Evolutionary conservation across 2,888 invertebrate species (phyloP).

Genomic region (Xanthia togata): DNA sequence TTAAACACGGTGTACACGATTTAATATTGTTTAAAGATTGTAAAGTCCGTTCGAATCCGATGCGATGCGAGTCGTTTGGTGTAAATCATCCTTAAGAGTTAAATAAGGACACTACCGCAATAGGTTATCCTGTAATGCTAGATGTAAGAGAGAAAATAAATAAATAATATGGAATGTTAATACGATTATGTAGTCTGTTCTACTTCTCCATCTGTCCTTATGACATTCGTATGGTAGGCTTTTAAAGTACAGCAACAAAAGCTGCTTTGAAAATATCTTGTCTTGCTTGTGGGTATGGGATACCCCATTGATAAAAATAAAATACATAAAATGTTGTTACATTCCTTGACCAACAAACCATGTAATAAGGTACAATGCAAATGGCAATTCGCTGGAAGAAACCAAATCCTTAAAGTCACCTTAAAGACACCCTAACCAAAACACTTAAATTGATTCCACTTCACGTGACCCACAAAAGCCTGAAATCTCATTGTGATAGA

Average conservation of each 20-base stretch:
- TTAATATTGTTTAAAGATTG: too few relatives aligned
- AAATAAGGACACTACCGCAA: neutral
- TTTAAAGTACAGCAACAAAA: neutral
- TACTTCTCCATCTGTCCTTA: neutral
- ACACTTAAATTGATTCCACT: constrained; percentile 19
- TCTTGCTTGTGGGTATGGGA: too few relatives aligned
- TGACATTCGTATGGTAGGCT: neutral
- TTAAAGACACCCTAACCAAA: constrained; percentile 4
- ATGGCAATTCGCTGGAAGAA: neutral
- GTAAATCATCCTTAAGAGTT: too few relatives aligned
- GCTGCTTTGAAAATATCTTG: neutral
- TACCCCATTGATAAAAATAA: neutral
- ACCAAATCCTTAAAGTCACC: constrained; percentile 4
- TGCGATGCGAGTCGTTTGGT: too few relatives aligned
- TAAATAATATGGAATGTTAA: neutral
- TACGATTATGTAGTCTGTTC: neutral
- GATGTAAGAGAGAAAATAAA: too few relatives aligned
- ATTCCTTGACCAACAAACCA: neutral
- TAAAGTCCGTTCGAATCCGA: too few relatives aligned
- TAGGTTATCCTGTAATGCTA: neutral
- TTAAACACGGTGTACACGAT: too few relatives aligned
- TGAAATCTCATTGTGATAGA: constrained; percentile 7
- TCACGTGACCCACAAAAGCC: constrained; percentile 26
- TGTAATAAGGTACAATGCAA: neutral
- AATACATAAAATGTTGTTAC: neutral